phyloP scores from a whole-genome alignment of 2,888 invertebrate genomes.

The Hyposoter dolosus region DNA sequence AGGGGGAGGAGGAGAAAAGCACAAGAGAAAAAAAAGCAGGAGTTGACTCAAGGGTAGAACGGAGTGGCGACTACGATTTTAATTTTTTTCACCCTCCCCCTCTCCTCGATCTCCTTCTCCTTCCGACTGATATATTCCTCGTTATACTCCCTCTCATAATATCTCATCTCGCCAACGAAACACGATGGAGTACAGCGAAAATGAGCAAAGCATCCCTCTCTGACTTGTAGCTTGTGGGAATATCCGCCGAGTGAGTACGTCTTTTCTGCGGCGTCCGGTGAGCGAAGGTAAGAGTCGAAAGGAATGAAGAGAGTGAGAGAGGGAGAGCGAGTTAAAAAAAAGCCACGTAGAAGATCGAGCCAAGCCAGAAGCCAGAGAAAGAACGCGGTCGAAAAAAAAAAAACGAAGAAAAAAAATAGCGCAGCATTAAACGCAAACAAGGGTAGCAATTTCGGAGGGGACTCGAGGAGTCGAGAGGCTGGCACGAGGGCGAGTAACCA shows the following conservation, averaged over 20 bases:
- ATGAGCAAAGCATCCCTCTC: constrained; percentile 62
- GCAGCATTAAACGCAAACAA: constrained; percentile 83
- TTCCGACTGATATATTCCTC: constrained; percentile 37
- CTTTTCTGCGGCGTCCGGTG: constrained; percentile 56
- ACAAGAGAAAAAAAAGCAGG: constrained; percentile 29
- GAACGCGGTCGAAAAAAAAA: constrained; percentile 22
- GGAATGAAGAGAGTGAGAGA: constrained; percentile 15
- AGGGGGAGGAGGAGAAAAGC: background rate
- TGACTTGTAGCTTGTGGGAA: constrained; percentile 25
- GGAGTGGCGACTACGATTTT: constrained; percentile 64
- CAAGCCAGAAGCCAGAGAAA: constrained; percentile 56
- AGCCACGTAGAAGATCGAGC: constrained; percentile 48
- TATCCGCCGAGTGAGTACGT: constrained; percentile 44
- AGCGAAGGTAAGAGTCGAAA: constrained; percentile 48
- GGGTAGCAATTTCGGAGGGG: constrained; percentile 82
- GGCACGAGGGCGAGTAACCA: constrained; percentile 72
- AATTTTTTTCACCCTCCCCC: constrained; percentile 61
- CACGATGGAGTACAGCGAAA: constrained; percentile 64
- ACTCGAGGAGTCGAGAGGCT: constrained; percentile 80
- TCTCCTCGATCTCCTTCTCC: constrained; percentile 28
- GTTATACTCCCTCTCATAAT: constrained; percentile 18
- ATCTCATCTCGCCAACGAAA: constrained; percentile 39
- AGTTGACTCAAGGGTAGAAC: constrained; percentile 50
- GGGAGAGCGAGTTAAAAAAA: constrained; percentile 9
- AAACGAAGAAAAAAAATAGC: constrained; percentile 74